phyloP scores from a whole-genome alignment of 2,797 vertebrate genomes.

The Gobionotothen gibberifrons region DNA sequence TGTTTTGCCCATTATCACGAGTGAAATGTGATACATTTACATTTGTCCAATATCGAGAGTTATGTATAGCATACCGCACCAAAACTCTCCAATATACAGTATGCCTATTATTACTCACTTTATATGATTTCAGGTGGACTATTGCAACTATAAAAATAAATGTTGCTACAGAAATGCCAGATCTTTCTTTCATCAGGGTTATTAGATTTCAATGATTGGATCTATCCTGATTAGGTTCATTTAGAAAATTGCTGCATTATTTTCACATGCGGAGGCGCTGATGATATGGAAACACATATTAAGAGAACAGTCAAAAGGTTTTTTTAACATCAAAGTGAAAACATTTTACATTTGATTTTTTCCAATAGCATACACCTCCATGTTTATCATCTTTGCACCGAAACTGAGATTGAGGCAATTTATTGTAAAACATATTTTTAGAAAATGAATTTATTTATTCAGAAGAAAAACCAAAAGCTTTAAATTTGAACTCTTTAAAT shows the following conservation, averaged over 20 bases:
- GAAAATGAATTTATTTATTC: conserved; percentile 64
- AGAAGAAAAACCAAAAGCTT: conserved; percentile 59
- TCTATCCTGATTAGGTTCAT: not conserved
- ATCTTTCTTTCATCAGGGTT: no score
- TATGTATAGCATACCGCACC: not conserved
- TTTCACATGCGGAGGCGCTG: not conserved
- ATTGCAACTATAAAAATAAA: not conserved
- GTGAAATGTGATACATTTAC: no score
- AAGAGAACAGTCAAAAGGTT: not conserved
- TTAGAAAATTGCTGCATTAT: not conserved
- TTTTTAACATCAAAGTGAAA: not conserved
- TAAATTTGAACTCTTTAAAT: conserved; percentile 39
- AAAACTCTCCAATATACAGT: conserved; percentile 9
- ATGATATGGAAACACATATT: not conserved
- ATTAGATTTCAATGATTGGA: no score
- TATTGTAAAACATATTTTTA: conserved; percentile 22
- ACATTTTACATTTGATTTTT: not conserved
- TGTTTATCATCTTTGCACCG: not conserved
- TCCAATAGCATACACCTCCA: no score
- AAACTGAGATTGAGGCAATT: not conserved
- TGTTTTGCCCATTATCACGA: not conserved
- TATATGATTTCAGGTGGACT: not conserved
- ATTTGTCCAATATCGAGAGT: not conserved
- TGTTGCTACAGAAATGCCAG: no score
- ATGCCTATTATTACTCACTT: not conserved